Conservation (phyloP, 1,140 invertebrate genomes). For the Copidosoma floridanum region DNA sequence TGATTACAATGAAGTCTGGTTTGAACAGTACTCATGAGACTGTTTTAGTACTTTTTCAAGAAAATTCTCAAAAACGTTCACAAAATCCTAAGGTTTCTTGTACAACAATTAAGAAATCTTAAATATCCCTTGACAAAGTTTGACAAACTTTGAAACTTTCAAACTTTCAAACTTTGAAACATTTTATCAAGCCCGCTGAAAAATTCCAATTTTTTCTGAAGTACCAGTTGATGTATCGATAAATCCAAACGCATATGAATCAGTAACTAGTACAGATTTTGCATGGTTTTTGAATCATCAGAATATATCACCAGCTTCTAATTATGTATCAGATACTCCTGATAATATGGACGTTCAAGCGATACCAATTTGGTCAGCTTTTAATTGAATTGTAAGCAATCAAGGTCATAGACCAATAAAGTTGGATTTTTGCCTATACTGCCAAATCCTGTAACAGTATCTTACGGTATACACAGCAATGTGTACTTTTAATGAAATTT, state of each 20-base stretch:
- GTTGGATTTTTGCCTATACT: constrained; percentile 20
- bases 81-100: constrained; percentile 15
- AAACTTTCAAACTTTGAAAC: constrained; percentile 3
- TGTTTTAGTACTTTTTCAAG: constrained; percentile 21
- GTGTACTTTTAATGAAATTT: constrained; percentile 16
- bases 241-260: not conserved
- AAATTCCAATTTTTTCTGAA: not conserved
- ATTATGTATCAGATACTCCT: too few relatives aligned
- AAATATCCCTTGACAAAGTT: not conserved
- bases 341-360: not conserved
- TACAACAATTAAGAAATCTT: not conserved
- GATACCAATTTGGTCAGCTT: constrained; percentile 15
- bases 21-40: constrained; percentile 25
- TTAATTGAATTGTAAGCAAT: constrained; percentile 5
- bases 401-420: not conserved
- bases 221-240: not conserved
- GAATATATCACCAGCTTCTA: not conserved
- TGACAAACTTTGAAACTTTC: too few relatives aligned
- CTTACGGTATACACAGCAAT: constrained; percentile 16
- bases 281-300: constrained; percentile 4
- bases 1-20: constrained; percentile 28
- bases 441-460: constrained; percentile 12
- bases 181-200: not conserved
- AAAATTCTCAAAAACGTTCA: not conserved
- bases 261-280: not conserved